These are phyloP conservation scores for Calypte anna DNA, from an alignment of 2,113 vertebrate genomes.

Conservation along the genomic window DNA sequence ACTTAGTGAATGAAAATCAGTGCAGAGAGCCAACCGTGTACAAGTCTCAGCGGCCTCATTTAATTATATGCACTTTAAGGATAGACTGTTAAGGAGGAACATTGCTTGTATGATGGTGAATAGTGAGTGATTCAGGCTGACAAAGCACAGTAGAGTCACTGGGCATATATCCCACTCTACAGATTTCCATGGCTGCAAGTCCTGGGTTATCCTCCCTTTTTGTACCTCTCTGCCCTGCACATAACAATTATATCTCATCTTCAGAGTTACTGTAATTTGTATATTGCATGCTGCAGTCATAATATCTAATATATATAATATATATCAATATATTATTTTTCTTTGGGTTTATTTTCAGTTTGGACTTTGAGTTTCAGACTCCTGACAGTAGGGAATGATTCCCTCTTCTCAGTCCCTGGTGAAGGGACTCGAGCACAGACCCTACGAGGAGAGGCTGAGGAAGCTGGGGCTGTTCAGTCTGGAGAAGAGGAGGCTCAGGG, in stretches of 20 bases:
- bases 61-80: neutral
- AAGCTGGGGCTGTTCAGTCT: too few species aligned
- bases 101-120: neutral
- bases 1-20: conserved; percentile 29
- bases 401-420: neutral
- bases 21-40: neutral
- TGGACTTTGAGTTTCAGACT: neutral
- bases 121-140: neutral
- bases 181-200: neutral
- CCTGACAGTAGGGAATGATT: neutral
- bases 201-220: neutral
- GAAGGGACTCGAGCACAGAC: too few species aligned
- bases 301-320: neutral
- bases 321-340: neutral
- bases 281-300: neutral
- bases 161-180: fast-evolving
- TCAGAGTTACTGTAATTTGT: neutral
- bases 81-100: neutral
- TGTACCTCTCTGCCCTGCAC: neutral
- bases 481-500: too few species aligned
- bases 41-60: conserved; percentile 1
- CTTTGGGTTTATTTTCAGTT: neutral
- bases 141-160: neutral
- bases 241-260: neutral
- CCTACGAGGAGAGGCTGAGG: too few species aligned